Conservation (phyloP, 2,888 invertebrate genomes). For the Lithodes maja region DNA sequence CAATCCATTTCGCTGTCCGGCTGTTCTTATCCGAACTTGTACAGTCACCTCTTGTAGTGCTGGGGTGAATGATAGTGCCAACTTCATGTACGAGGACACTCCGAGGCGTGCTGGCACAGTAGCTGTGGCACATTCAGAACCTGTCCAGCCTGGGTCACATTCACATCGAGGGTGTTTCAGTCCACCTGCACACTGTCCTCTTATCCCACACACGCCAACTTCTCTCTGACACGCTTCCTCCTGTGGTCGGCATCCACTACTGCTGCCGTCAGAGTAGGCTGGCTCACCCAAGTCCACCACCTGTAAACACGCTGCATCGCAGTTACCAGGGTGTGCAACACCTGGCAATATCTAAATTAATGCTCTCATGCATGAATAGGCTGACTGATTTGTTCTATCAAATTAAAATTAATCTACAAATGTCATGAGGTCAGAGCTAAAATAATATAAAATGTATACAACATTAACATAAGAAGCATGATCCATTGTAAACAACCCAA, state of each 20-base stretch:
- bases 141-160: constrained; percentile 63
- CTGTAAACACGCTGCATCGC: constrained; percentile 32
- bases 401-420: background rate
- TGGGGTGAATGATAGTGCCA: constrained; percentile 67
- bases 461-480: too few species aligned
- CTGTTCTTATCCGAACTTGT: constrained; percentile 54
- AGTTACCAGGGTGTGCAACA: background rate
- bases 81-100: constrained; percentile 49
- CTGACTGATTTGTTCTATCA: background rate
- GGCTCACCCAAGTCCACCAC: constrained; percentile 83
- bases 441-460: too few species aligned
- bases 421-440: background rate
- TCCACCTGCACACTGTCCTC: constrained; percentile 50
- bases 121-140: constrained; percentile 38
- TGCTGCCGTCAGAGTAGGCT: constrained; percentile 81
- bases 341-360: background rate
- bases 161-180: constrained; percentile 40
- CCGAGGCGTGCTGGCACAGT: constrained; percentile 51
- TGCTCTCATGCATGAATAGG: background rate
- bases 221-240: constrained; percentile 47
- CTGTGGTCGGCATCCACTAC: constrained; percentile 77
- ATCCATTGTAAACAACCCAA: background rate
- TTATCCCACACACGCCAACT: constrained; percentile 41
- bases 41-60: constrained; percentile 36
- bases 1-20: constrained; percentile 28